phyloP scores from a whole-genome alignment of 2,113 vertebrate genomes.

The Neoarius graeffei region DNA sequence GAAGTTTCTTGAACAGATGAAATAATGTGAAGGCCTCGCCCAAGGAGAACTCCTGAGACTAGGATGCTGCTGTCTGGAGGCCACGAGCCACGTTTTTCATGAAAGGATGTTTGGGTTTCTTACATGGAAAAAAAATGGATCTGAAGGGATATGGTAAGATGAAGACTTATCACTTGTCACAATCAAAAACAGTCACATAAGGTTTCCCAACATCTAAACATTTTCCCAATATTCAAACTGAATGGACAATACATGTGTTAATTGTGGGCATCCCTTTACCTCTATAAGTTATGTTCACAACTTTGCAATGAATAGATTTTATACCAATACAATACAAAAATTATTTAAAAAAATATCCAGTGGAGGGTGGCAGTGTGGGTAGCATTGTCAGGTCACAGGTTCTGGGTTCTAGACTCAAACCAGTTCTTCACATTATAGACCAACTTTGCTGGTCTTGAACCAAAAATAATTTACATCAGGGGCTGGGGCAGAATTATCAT shows the following conservation, averaged over 20 bases:
- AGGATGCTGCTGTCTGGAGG: constrained; percentile 51
- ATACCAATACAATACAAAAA: not conserved
- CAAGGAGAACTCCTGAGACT: not conserved
- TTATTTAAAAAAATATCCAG: not conserved
- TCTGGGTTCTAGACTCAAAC: not conserved
- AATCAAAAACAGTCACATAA: not conserved
- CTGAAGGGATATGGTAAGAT: not conserved
- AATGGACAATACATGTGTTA: not conserved
- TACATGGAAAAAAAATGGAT: not conserved
- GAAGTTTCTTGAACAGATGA: constrained; percentile 39
- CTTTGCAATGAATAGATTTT: not conserved
- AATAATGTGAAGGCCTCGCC: constrained; percentile 46
- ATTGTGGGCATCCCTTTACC: not conserved
- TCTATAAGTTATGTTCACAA: not conserved
- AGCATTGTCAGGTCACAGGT: not conserved
- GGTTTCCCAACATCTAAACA: not conserved
- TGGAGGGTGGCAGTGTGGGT: not conserved
- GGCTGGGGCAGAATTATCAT: too few relatives aligned
- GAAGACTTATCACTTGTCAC: not conserved
- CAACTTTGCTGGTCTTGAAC: too few relatives aligned
- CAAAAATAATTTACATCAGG: too few relatives aligned
- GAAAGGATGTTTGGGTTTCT: constrained; percentile 28
- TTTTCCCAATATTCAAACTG: not conserved
- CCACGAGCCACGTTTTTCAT: constrained; percentile 21
- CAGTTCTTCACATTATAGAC: too few relatives aligned